phyloP scores from a whole-genome alignment of 2,113 vertebrate species.

The Pterocles gutturalis region DNA sequence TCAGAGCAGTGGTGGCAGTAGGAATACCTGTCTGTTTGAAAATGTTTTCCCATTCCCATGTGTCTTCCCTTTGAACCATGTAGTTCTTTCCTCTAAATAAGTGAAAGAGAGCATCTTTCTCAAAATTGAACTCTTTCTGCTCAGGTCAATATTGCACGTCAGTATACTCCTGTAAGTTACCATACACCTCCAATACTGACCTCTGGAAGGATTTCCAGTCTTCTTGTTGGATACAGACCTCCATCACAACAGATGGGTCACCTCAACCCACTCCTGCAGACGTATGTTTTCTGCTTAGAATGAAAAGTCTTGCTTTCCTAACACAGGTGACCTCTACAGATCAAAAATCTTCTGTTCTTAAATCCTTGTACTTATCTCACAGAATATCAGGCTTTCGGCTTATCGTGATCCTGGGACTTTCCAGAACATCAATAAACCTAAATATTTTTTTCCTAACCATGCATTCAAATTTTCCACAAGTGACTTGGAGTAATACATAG shows the following conservation, averaged over 20 bases:
- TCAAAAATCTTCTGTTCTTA: neutral
- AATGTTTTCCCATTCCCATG: accelerated
- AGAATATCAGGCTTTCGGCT: neutral
- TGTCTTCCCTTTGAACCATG: neutral
- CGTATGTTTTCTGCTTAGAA: neutral
- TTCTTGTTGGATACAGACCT: neutral
- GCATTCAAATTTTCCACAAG: neutral
- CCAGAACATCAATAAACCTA: neutral
- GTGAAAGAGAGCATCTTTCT: neutral
- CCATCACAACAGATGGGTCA: neutral
- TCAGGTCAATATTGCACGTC: neutral
- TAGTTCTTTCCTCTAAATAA: neutral
- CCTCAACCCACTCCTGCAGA: neutral
- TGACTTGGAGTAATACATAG: neutral
- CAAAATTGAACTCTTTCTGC: neutral
- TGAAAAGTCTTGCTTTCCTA: neutral
- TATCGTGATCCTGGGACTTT: neutral
- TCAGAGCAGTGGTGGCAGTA: neutral
- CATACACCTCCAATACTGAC: neutral
- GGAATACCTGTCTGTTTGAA: neutral
- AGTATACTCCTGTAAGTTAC: neutral
- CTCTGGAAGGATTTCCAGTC: neutral
- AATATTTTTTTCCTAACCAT: neutral
- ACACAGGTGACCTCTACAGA: no score
- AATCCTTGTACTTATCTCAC: neutral